Evolutionary conservation across 2,797 vertebrate species (phyloP).

Genomic region (Gallinago solitaria): DNA sequence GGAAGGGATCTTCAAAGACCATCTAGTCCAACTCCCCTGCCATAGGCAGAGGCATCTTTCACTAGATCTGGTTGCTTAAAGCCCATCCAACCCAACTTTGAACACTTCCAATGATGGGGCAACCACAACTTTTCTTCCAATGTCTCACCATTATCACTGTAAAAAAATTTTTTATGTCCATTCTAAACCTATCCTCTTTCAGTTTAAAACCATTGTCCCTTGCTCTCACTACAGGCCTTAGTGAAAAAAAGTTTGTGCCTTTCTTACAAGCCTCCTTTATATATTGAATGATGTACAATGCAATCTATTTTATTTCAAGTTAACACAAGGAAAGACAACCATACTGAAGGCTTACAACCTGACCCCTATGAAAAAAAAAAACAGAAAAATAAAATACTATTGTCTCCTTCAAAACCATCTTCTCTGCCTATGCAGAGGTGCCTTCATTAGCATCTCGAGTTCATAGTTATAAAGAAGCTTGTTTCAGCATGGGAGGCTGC

Average conservation of each 20-base stretch:
- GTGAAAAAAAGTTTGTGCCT: not conserved
- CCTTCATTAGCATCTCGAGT: not conserved
- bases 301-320: not conserved
- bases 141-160: not conserved
- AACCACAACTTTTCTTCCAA: not conserved
- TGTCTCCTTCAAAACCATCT: not conserved
- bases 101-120: not conserved
- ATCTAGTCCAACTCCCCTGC: not conserved
- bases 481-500: fast-evolving
- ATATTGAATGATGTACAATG: not conserved
- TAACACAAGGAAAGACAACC: not conserved
- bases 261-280: not conserved
- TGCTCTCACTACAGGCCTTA: not conserved
- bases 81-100: not conserved
- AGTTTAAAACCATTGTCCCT: not conserved
- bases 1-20: not conserved
- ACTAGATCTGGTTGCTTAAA: not conserved
- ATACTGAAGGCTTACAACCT: not conserved
- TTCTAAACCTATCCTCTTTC: not conserved
- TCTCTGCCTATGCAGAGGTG: not conserved
- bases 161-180: not conserved
- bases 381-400: not conserved
- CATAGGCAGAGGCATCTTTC: not conserved
- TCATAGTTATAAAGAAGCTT: not conserved
- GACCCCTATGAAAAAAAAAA: not conserved